A percentile compares a stretch with the other conserved stretches of the same genome.
These are phyloP conservation scores for Scytalopus superciliaris DNA, from an alignment of 2,113 vertebrate species.

Conservation along the genomic window DNA sequence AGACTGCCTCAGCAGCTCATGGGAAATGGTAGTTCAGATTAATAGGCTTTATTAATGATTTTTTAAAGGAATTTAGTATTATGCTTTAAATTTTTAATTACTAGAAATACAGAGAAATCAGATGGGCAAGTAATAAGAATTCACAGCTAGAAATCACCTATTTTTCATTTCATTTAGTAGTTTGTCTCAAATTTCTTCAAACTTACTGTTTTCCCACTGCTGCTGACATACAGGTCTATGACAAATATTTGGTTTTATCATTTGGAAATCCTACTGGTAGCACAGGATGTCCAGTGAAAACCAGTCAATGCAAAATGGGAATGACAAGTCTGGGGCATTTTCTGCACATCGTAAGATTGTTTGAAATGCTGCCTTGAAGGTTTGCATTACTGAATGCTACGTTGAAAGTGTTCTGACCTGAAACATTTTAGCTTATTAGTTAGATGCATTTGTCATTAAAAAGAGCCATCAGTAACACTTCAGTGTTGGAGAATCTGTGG, in stretches of 20 bases:
- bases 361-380: background rate
- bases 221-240: background rate
- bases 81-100: constrained; percentile 17
- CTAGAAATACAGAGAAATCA: background rate
- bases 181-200: background rate
- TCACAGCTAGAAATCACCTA: background rate
- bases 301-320: background rate
- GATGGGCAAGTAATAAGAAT: background rate
- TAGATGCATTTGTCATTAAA: background rate
- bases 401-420: background rate
- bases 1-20: background rate
- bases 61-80: constrained; percentile 12
- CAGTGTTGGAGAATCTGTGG: background rate
- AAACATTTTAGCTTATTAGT: background rate
- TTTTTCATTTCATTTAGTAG: background rate
- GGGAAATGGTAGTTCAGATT: background rate
- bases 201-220: background rate
- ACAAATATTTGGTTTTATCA: background rate
- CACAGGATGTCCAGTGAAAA: background rate
- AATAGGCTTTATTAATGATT: constrained; percentile 2
- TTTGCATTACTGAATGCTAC: background rate
- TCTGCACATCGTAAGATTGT: background rate
- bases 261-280: background rate
- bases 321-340: background rate
- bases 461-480: background rate